Percentiles rank a stretch among this genome's conserved stretches.
phyloP scores from a whole-genome alignment of 2,113 vertebrate species.

The Dipodomys stephensi region DNA sequence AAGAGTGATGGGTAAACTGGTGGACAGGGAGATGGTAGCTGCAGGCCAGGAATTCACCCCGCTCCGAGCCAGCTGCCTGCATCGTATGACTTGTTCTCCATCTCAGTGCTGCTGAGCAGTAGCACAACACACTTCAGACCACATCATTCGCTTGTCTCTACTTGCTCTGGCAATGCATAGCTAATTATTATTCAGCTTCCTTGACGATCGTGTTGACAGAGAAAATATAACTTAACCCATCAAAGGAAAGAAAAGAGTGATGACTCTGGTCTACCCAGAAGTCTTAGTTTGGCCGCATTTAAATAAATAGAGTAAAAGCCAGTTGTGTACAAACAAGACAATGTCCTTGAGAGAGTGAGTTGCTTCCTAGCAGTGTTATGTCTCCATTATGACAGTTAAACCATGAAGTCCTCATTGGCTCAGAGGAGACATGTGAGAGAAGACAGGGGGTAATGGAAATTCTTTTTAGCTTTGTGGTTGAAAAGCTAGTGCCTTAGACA shows the following conservation, averaged over 20 bases:
- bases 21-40: neutral
- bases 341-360: neutral
- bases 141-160: neutral
- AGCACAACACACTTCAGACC: neutral
- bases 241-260: neutral
- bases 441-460: neutral
- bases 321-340: neutral
- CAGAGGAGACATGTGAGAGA: neutral
- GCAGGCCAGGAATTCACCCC: neutral
- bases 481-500: neutral
- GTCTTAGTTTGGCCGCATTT: neutral
- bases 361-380: neutral
- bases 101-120: neutral
- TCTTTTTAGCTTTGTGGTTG: neutral
- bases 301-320: neutral
- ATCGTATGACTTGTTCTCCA: neutral
- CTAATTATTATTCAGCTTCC: slow-evolving; percentile 15
- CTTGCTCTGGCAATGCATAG: neutral
- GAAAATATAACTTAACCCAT: neutral
- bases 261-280: neutral
- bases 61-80: neutral
- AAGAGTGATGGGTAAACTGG: neutral
- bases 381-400: neutral
- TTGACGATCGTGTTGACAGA: neutral
- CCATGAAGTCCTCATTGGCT: neutral